These are phyloP conservation scores for Cataglyphis albicans DNA, from an alignment of 2,888 invertebrate species.

Conservation along the genomic window DNA sequence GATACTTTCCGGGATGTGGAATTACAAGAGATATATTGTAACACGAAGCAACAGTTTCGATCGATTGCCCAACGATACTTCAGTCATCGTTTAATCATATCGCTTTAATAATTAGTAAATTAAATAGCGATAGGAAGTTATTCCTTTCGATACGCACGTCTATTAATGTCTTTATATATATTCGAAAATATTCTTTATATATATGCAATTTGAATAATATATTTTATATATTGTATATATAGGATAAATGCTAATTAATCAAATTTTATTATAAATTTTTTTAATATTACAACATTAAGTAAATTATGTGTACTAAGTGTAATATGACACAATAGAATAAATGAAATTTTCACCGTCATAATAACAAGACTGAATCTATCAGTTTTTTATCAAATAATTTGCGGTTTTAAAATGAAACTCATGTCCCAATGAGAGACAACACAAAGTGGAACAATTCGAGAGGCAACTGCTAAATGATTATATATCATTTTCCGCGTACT, in stretches of 20 bases:
- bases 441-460: slow-evolving; percentile 31
- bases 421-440: slow-evolving; percentile 3
- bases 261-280: background rate
- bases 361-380: background rate
- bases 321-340: background rate
- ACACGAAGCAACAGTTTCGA: slow-evolving; percentile 28
- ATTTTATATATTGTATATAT: background rate
- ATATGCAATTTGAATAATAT: background rate
- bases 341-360: background rate
- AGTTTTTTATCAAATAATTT: background rate
- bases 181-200: slow-evolving; percentile 12
- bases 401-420: background rate
- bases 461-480: slow-evolving; percentile 30
- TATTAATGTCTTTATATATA: background rate
- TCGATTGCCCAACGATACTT: slow-evolving; percentile 5
- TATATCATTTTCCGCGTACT: slow-evolving; percentile 34
- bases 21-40: slow-evolving; percentile 14
- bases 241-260: background rate
- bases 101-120: slow-evolving; percentile 31
- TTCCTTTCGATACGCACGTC: background rate
- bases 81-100: slow-evolving; percentile 14
- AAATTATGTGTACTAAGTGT: background rate
- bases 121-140: background rate
- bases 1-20: background rate
- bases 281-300: background rate